Conservation (phyloP, 2,113 vertebrate species). For the Saguinus imperator region DNA sequence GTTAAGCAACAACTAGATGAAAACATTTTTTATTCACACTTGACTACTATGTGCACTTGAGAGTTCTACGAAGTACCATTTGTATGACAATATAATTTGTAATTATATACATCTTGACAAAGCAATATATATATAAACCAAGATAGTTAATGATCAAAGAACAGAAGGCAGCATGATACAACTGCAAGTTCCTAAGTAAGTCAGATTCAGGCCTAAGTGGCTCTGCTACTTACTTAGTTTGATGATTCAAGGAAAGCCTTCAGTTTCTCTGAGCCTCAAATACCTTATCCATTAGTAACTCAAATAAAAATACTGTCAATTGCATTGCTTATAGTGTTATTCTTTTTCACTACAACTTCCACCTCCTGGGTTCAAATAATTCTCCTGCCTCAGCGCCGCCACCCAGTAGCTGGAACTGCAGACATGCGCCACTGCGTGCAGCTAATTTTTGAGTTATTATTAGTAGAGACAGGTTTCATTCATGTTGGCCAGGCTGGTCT, state of each 20-base stretch:
- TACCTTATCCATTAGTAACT: not conserved
- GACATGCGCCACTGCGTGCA: rapidly evolving
- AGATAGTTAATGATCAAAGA: constrained; percentile 22
- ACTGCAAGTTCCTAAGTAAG: not conserved
- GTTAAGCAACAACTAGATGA: constrained; percentile 1
- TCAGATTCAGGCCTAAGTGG: not conserved
- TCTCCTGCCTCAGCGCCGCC: too few species aligned
- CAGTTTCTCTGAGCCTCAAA: not conserved
- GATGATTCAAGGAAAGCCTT: not conserved
- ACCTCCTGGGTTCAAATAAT: too few species aligned
- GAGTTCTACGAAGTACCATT: constrained; percentile 23
- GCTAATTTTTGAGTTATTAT: too few species aligned
- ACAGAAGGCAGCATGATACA: not conserved
- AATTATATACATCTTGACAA: constrained; percentile 31
- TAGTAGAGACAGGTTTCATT: too few species aligned
- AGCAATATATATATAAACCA: constrained; percentile 21
- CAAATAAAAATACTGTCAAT: not conserved
- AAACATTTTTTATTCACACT: constrained; percentile 30
- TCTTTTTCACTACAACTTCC: too few species aligned
- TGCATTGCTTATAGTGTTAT: not conserved
- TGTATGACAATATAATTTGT: not conserved
- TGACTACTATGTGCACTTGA: not conserved
- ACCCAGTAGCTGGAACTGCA: too few species aligned
- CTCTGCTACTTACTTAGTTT: not conserved
- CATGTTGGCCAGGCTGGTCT: too few species aligned